Conservation (phyloP, 2,797 vertebrate species). For the Fringilla coelebs region DNA sequence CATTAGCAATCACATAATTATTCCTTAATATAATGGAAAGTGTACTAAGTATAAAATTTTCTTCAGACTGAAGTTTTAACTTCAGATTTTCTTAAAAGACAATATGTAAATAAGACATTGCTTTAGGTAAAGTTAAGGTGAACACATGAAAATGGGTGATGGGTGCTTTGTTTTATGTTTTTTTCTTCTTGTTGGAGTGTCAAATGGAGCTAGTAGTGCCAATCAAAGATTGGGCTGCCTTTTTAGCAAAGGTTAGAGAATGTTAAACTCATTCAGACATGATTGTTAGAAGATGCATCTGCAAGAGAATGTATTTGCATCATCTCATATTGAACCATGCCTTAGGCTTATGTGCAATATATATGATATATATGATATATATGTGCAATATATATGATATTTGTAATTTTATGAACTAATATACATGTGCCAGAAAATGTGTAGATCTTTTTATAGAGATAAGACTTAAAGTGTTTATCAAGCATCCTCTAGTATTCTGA, state of each 20-base stretch:
- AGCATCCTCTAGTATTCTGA: neutral
- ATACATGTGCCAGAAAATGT: accelerated
- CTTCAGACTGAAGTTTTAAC: neutral
- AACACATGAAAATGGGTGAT: neutral
- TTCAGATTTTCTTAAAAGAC: neutral
- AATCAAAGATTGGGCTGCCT: neutral
- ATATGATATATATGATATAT: too few species aligned
- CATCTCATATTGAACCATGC: neutral
- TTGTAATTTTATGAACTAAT: neutral
- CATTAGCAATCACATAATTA: neutral
- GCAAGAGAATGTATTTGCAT: neutral
- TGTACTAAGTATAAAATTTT: neutral
- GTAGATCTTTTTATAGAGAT: neutral
- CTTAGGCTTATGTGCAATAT: neutral
- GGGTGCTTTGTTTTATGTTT: neutral
- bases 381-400: neutral
- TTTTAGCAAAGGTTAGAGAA: neutral
- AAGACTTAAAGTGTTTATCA: neutral
- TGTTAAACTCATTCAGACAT: neutral
- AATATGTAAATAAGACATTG: neutral
- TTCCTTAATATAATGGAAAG: neutral
- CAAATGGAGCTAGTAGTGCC: neutral
- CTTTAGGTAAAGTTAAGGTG: neutral
- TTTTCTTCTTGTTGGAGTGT: neutral
- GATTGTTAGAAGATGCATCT: neutral